Base-by-base conservation (phyloP, 2,797 vertebrate genomes). In the Nasua narica region DNA sequence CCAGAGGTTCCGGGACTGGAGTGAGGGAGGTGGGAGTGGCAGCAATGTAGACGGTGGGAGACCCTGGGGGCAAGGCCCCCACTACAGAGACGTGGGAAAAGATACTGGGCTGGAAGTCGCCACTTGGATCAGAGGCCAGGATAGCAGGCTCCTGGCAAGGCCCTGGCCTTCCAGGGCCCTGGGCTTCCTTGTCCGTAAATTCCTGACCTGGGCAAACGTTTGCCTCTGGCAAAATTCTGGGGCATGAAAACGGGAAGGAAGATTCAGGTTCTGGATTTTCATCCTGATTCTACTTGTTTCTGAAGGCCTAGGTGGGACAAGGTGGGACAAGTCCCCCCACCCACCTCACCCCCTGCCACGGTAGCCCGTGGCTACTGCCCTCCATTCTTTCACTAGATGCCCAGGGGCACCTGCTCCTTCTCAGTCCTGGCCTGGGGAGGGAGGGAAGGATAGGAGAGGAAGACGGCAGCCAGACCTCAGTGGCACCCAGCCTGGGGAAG, bases 191-290 rank as follows among this genome's bases (percentile, higher is more conserved):
- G 21, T 78, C 35, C 79, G 7, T 40, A 85, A 69, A 48, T 87
- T 91, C 48, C 43, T 3, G 13, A n/a, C 7, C 8, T n/a, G 50
- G 83, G 43, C 10, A 76, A 7, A 29, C 70, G 58, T 29, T 62
- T 29, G 14, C 46, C 14, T 0, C 60, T 82, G 81, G 19, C 18
- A 35, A 50, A 70, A 37, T 54, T 29, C 40, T 27, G 7, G 3
- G 46, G 70, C 37, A 40, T 72, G 54, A 91, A 90, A 86, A 27
- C 23, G 32, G 25, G 60, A 88, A 85, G 52, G 70, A 83, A 35
- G 70, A 74, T 13, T 74, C 48, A 16, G 40, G n/a, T n/a, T 84
- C 14, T 87, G 87, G n/a, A 27, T 96, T 87, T 84, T 54, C 92
- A 58, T 86, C 16, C 11, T 74, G 11, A 37, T 77, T 70, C 81